phyloP scores from a whole-genome alignment of 2,113 vertebrate species.

The Lasiurus borealis region DNA sequence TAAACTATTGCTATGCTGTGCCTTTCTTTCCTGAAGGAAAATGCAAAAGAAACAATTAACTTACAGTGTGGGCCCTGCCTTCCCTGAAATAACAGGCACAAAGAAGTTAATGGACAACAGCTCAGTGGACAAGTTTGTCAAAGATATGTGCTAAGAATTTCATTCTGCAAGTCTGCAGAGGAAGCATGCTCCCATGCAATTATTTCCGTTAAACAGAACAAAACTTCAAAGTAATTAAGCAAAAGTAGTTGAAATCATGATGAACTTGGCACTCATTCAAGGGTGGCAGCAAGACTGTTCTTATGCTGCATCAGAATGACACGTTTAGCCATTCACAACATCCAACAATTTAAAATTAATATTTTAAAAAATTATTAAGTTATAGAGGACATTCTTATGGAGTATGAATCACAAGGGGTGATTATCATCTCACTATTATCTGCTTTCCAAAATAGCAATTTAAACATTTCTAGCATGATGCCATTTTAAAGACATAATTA shows the following conservation, averaged over 20 bases:
- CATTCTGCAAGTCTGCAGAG: slow-evolving; percentile 9
- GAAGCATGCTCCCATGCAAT: background rate
- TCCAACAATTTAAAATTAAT: slow-evolving; percentile 15
- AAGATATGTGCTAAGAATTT: slow-evolving; percentile 12
- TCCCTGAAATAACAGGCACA: slow-evolving; percentile 26
- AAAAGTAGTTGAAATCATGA: slow-evolving; percentile 28
- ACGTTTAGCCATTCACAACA: background rate
- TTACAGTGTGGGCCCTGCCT: background rate
- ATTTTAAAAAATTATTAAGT: slow-evolving; percentile 10
- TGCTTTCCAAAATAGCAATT: slow-evolving; percentile 53
- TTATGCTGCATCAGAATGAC: background rate
- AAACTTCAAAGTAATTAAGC: slow-evolving; percentile 29
- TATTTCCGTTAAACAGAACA: background rate
- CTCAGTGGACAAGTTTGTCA: background rate
- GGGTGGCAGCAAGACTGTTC: background rate
- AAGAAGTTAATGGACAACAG: slow-evolving; percentile 46
- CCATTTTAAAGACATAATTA: slow-evolving; percentile 64
- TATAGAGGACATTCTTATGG: background rate
- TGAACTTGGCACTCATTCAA: background rate
- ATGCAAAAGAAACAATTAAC: slow-evolving; percentile 34
- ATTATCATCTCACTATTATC: background rate
- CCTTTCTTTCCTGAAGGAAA: slow-evolving; percentile 41
- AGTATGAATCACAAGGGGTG: slow-evolving; percentile 8
- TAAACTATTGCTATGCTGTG: background rate
- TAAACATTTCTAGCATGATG: slow-evolving; percentile 44